These are phyloP conservation scores for Antidorcas marsupialis DNA, from an alignment of 2,113 vertebrate species.

Conservation along the genomic window DNA sequence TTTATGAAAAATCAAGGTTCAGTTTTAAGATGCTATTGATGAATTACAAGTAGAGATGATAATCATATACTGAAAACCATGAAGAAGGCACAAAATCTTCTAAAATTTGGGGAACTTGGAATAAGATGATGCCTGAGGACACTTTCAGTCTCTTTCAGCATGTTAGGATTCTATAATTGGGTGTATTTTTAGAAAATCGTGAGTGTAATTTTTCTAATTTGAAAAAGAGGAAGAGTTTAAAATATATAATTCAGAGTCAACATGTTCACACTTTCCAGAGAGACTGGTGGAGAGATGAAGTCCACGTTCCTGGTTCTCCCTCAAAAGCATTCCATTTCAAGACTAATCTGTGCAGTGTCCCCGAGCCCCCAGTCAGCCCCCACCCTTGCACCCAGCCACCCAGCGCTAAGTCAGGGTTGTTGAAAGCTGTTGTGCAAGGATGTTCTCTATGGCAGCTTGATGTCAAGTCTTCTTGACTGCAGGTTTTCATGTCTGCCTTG, in stretches of 20 bases:
- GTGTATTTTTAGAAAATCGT: not conserved
- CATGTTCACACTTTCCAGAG: not conserved
- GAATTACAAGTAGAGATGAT: not conserved
- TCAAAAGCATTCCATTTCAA: not conserved
- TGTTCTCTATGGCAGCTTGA: not conserved
- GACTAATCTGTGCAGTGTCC: not conserved
- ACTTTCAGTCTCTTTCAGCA: not conserved
- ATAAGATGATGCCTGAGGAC: not conserved
- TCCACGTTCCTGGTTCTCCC: not conserved
- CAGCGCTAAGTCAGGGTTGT: not conserved
- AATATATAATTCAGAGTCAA: not conserved
- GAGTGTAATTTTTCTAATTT: not conserved
- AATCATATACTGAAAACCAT: not conserved
- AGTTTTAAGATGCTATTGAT: not conserved
- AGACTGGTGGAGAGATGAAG: not conserved
- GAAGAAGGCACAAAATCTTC: not conserved
- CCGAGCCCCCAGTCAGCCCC: not conserved
- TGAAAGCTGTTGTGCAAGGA: not conserved
- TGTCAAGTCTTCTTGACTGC: constrained; percentile 30
- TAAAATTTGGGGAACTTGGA: not conserved
- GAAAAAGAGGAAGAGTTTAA: not conserved
- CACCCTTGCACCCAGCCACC: not conserved
- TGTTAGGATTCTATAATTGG: not conserved
- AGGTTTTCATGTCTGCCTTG: constrained; percentile 30
- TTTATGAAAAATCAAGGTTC: not conserved